Conservation (phyloP, 2,797 vertebrate genomes). For the Florisuga fusca region DNA sequence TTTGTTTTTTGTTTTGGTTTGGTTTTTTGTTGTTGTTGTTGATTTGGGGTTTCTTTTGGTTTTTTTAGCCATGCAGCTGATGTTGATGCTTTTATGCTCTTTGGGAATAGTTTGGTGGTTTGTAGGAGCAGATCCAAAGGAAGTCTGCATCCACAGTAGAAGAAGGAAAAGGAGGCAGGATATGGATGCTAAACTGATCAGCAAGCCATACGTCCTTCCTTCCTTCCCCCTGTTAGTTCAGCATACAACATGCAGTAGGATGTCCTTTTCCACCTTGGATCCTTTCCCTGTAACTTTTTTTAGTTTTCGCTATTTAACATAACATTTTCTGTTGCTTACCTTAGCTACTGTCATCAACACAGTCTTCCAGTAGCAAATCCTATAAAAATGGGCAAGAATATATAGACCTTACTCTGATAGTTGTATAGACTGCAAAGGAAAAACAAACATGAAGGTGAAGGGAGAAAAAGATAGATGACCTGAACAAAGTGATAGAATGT, state of each 20-base stretch:
- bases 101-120: not conserved
- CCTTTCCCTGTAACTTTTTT: not conserved
- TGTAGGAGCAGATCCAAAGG: slow-evolving; percentile 7
- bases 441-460: not conserved
- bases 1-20: not conserved
- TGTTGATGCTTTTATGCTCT: not conserved
- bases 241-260: not conserved
- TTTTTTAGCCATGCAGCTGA: not conserved
- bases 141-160: slow-evolving; percentile 36
- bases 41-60: too few species aligned
- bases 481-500: not conserved
- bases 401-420: not conserved
- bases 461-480: not conserved
- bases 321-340: not conserved
- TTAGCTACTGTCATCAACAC: not conserved
- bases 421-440: not conserved
- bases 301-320: slow-evolving; percentile 27
- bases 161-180: slow-evolving; percentile 36
- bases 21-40: too few species aligned
- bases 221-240: not conserved
- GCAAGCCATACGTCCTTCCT: not conserved
- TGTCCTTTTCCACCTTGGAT: slow-evolving; percentile 35
- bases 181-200: slow-evolving; percentile 15
- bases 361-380: not conserved
- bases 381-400: not conserved